Evolutionary conservation across 2,888 invertebrate genomes (phyloP), one percentile per base, ranked within the genome.

Genomic region (Eupithecia tripunctaria): DNA sequence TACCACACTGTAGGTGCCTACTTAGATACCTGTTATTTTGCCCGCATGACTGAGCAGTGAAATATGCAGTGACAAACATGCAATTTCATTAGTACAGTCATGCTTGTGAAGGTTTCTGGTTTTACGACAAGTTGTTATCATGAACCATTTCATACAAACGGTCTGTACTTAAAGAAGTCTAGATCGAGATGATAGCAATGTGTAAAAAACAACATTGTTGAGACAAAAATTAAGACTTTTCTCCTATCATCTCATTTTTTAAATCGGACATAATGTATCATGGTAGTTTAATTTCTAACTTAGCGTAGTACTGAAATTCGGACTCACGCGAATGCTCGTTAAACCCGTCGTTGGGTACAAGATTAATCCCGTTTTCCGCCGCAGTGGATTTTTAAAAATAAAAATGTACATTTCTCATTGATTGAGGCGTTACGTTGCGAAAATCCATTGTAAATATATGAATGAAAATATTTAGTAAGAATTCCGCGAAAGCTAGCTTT

Each of bases 1-100:
- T 25, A 62, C 47, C 71, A 36, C 12, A 25, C 56, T 56, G 51
- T 67, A 51, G 67, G 60, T 69, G 51, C 51, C 51, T 67, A 38
- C 38, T 29, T 38, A 60, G 25, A 59, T 38, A 66, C 51, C 25
- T 47, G 74, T 75, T 47, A 77, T 78, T 77, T 75, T 67, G 64
- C 76, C 73, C 76, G 77, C 78, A 79, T 78, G 79, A 80, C 75
- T 78, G 78, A 70, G n/a, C 77, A 72, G 66, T 66, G 66, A 78
- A 80, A 74, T 78, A 78, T 78, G 79, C 79, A 76, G 74, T 79
- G 79, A 78, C 79, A 79, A n/a, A 79, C 75, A 73, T 73, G 76
- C 77, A 80, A 80, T 81, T 79, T 75, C 70, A 73, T 73, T 68
- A 74, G 72, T 73, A 77, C 65, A 75, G 71, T 78, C 70, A 75